These are phyloP conservation scores for Ctenosaura bakeri DNA, from an alignment of 2,797 vertebrate genomes.

Conservation along the genomic window DNA sequence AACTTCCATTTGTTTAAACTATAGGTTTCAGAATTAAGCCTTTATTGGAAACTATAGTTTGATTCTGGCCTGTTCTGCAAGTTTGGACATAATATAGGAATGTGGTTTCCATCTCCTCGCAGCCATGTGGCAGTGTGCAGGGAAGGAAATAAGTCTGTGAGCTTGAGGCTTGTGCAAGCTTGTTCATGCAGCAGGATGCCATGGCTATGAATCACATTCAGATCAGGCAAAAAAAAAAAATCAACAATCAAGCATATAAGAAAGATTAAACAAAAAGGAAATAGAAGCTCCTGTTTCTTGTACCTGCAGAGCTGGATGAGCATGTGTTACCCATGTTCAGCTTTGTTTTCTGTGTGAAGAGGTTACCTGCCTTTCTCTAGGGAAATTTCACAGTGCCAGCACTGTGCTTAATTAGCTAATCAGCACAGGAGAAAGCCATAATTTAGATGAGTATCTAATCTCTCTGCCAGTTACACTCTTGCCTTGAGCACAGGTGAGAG, in stretches of 20 bases:
- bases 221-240: not conserved
- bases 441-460: not conserved
- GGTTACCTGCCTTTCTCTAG: not conserved
- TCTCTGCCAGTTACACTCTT: conserved; percentile 20
- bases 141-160: not conserved
- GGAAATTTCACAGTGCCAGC: not conserved
- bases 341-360: not conserved
- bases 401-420: not conserved
- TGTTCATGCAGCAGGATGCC: not conserved
- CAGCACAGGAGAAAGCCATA: conserved; percentile 13
- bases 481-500: conserved; percentile 15
- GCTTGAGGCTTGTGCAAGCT: not conserved
- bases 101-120: not conserved
- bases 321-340: not conserved
- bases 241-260: not conserved
- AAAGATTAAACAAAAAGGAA: not conserved
- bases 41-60: not conserved
- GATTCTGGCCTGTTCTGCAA: not conserved
- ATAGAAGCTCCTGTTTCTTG: not conserved
- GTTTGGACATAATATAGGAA: not conserved
- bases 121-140: not conserved
- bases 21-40: not conserved
- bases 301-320: not conserved
- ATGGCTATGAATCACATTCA: not conserved
- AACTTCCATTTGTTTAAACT: not conserved